A percentile compares a stretch with the other conserved stretches of the same genome.
Conservation (phyloP, 2,797 vertebrate species). For the Silurus aristotelis region DNA sequence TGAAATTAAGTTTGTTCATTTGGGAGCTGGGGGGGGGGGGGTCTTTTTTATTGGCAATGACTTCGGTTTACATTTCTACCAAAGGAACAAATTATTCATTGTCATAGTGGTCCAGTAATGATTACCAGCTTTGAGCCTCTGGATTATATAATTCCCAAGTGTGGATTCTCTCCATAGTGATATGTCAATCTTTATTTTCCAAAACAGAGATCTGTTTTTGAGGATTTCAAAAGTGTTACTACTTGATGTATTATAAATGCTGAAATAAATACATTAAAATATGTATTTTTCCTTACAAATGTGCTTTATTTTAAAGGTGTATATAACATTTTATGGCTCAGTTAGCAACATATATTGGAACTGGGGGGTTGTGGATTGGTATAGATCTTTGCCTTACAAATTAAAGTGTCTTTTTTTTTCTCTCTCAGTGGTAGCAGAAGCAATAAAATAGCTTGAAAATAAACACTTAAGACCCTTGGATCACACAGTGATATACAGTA, state of each 20-base stretch:
- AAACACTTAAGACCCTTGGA: slow-evolving; percentile 45
- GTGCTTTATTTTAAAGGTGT: background rate
- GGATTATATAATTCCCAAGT: background rate
- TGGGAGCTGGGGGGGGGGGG: background rate
- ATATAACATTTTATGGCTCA: background rate
- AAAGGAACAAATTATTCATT: slow-evolving; percentile 10
- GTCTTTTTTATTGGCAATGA: background rate
- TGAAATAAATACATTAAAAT: slow-evolving; percentile 49
- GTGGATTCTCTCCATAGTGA: slow-evolving; percentile 10
- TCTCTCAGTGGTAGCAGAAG: background rate
- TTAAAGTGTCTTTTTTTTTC: background rate
- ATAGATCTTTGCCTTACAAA: too few species aligned
- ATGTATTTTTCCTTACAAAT: slow-evolving; percentile 55
- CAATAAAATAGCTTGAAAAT: background rate
- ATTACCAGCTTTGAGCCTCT: slow-evolving; percentile 18
- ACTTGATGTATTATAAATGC: slow-evolving; percentile 46
- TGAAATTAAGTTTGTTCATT: background rate
- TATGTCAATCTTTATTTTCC: slow-evolving; percentile 27
- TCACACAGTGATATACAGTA: slow-evolving; percentile 63
- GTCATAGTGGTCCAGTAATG: slow-evolving; percentile 20
- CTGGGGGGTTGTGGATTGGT: background rate
- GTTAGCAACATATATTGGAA: background rate
- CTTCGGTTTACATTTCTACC: background rate
- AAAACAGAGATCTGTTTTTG: background rate
- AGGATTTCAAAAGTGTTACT: slow-evolving; percentile 18